phyloP scores from a whole-genome alignment of 2,797 vertebrate species.

The Amblyraja radiata region DNA sequence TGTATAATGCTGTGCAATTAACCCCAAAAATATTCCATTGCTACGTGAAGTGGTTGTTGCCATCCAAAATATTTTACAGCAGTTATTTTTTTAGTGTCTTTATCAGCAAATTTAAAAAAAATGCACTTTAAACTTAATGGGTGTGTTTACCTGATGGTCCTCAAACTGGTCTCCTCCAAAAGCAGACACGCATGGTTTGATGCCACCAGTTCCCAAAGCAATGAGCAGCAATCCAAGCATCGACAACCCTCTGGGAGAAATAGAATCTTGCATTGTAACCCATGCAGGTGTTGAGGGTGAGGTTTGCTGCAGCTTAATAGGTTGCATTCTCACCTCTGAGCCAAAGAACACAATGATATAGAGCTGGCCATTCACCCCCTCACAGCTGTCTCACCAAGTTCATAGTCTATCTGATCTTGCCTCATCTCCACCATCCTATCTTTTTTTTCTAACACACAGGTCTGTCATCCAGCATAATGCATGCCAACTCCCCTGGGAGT shows the following conservation, averaged over 20 bases:
- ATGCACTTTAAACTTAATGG: neutral
- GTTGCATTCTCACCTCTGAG: neutral
- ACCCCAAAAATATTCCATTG: too few species aligned
- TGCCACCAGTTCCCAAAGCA: conserved; percentile 87
- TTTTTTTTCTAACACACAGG: too few species aligned
- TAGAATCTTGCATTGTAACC: neutral
- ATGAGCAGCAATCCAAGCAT: conserved; percentile 81
- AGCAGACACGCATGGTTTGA: conserved; percentile 90
- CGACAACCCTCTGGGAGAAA: conserved; percentile 61
- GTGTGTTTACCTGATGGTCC: conserved; percentile 68
- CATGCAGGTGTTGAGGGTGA: neutral
- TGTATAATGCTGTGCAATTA: too few species aligned
- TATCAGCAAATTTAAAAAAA: neutral
- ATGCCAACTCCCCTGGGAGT: too few species aligned
- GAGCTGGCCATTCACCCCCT: too few species aligned
- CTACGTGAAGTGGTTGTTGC: too few species aligned
- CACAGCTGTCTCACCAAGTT: too few species aligned
- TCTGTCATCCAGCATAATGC: too few species aligned
- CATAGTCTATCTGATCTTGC: too few species aligned
- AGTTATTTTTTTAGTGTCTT: neutral
- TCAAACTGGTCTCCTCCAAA: conserved; percentile 93
- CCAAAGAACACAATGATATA: too few species aligned
- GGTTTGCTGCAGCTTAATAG: neutral
- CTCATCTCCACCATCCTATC: too few species aligned
- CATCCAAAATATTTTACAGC: too few species aligned